A percentile compares a stretch with the other conserved stretches of the same genome.
These are phyloP conservation scores for Xestia rhomboidea DNA, from an alignment of 2,888 invertebrate species.

Conservation along the genomic window DNA sequence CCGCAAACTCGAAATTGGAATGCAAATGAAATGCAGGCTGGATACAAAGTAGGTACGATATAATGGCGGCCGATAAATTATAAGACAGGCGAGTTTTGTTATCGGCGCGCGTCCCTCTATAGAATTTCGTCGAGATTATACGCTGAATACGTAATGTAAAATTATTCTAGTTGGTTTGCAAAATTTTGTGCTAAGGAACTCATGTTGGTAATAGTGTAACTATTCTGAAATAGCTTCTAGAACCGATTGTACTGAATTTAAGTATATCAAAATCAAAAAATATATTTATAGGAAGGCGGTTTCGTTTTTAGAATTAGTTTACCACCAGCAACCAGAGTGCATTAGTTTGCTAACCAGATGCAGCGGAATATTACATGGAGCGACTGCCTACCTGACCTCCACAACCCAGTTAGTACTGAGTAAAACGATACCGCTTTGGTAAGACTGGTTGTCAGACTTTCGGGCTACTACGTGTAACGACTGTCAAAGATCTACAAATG, in stretches of 20 bases:
- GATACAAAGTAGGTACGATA: constrained; percentile 82
- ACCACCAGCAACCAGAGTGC: too few relatives aligned
- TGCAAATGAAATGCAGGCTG: constrained; percentile 87
- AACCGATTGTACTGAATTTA: neutral
- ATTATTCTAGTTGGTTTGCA: constrained; percentile 75
- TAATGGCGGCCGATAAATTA: constrained; percentile 88
- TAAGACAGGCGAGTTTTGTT: constrained; percentile 84
- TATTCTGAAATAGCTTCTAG: neutral
- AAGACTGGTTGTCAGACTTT: too few relatives aligned
- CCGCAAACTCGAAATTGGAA: constrained; percentile 88
- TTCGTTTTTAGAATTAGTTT: neutral
- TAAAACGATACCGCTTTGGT: too few relatives aligned
- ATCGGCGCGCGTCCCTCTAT: constrained; percentile 84
- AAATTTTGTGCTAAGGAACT: constrained; percentile 49
- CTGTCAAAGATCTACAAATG: too few relatives aligned
- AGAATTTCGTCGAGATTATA: constrained; percentile 88
- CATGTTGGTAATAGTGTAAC: constrained; percentile 27
- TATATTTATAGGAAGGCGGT: neutral
- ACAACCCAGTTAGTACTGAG: too few relatives aligned
- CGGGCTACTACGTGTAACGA: too few relatives aligned
- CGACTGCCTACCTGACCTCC: too few relatives aligned
- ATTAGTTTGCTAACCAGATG: too few relatives aligned
- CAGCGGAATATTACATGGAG: too few relatives aligned
- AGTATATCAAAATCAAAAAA: neutral
- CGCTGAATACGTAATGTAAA: constrained; percentile 85